phyloP scores from a whole-genome alignment of 2,797 vertebrate species.

The Sandelia bainsii region DNA sequence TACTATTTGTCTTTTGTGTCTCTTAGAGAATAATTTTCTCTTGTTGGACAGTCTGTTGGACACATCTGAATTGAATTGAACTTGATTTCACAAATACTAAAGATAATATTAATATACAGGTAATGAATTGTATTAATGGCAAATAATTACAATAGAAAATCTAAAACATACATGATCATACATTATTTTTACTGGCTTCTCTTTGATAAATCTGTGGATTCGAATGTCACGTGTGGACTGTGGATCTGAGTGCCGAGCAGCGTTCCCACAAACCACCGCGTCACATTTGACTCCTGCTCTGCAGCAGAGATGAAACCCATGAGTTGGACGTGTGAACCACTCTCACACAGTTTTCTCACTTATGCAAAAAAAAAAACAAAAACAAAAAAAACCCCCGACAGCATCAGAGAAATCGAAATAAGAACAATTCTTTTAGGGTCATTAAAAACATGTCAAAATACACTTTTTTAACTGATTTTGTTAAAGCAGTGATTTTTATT shows the following conservation, averaged over 20 bases:
- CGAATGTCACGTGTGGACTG: constrained; percentile 32
- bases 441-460: background rate
- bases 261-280: constrained; percentile 83
- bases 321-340: constrained; percentile 56
- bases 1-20: no score
- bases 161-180: background rate
- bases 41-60: background rate
- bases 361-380: background rate
- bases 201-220: constrained; percentile 1
- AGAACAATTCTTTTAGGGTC: background rate
- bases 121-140: no score
- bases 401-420: background rate
- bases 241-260: constrained; percentile 52
- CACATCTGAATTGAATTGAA: background rate
- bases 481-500: background rate
- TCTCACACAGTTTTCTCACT: constrained; percentile 35
- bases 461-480: background rate
- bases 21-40: background rate
- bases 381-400: background rate
- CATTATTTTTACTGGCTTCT: background rate
- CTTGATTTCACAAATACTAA: no score
- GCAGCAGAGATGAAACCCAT: constrained; percentile 52
- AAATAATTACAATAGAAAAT: background rate
- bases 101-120: no score
- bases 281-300: constrained; percentile 80